Base-by-base conservation (phyloP, 2,888 invertebrate species). In the Idaea dimidiata region DNA sequence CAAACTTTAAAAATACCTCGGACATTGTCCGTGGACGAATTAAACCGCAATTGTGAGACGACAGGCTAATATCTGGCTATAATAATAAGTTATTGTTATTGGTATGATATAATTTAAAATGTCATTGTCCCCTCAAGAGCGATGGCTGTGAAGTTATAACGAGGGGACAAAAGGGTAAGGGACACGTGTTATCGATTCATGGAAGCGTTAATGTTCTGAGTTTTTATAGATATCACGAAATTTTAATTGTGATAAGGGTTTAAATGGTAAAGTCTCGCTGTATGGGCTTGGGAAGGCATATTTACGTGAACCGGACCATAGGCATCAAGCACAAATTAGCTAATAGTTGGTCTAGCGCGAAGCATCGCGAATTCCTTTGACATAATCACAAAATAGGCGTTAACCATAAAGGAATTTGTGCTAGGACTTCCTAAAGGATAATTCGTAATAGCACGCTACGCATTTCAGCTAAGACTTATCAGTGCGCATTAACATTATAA, bases 31-130 rank as follows among this genome's bases (percentile, higher is more conserved):
- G 64, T 69, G 59, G 55, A 60, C 72, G 80, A 86, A 88, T 87
- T 87, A 83, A 80, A 64, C 71, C 78, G 68, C 79, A 67, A 86
- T 86, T 86, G 86, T 88, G 70, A 74, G 74, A 78, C 56, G 24
- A 57, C 61, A 43, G 43, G 43, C 43, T 43, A 43, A 43, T 43
- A 43, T 43, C 43, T 43, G 43, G 58, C 59, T 65, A 58, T 58
- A 66, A 65, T 67, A 67, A 69, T 66, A 69, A 68, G 64, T 65
- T 69, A 71, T 71, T 68, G 66, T 67, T 79, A 79, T 78, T 10
- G 43, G 43, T 82, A 82, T 84, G 84, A 82, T 82, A 88, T 84
- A 86, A 89, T 89, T 90, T 89, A 86, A 91, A 90, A 84, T 84
- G 81, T 79, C 82, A 88, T 88, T 88, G 89, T 89, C 77, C 80